A percentile compares a stretch with the other conserved stretches of the same genome.
These are phyloP conservation scores for Phymanthus crucifer DNA, from an alignment of 92 coral and sea anemone genomes.

Conservation along the genomic window DNA sequence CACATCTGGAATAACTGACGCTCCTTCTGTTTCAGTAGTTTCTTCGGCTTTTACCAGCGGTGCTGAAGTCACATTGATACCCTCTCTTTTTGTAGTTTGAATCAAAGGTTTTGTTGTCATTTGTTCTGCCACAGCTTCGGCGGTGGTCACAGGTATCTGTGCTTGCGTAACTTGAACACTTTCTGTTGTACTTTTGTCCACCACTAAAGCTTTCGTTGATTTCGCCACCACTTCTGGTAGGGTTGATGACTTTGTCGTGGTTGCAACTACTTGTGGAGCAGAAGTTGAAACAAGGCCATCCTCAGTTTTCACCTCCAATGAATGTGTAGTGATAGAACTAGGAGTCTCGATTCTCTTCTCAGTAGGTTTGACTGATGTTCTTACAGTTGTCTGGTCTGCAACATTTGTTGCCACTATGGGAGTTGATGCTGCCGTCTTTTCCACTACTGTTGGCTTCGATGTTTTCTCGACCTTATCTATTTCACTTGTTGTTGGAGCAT, in stretches of 20 bases:
- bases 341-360: neutral
- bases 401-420: too few species aligned
- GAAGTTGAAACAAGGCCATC: neutral
- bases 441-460: too few species aligned
- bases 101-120: neutral
- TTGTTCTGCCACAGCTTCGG: neutral
- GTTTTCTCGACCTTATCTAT: too few species aligned
- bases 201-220: neutral
- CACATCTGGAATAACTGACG: too few species aligned
- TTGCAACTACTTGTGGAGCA: neutral
- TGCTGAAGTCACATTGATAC: too few species aligned
- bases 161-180: neutral
- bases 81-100: too few species aligned
- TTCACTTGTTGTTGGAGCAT: too few species aligned
- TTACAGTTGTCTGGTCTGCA: too few species aligned
- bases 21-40: too few species aligned
- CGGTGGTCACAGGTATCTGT: neutral
- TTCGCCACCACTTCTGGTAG: neutral
- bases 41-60: too few species aligned
- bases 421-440: too few species aligned
- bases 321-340: neutral
- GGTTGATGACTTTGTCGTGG: neutral
- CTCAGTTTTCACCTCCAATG: neutral
- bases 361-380: neutral
- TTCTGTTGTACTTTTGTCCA: neutral